Conservation (phyloP, 2,888 invertebrate genomes). For the Ormyrus labotus region DNA sequence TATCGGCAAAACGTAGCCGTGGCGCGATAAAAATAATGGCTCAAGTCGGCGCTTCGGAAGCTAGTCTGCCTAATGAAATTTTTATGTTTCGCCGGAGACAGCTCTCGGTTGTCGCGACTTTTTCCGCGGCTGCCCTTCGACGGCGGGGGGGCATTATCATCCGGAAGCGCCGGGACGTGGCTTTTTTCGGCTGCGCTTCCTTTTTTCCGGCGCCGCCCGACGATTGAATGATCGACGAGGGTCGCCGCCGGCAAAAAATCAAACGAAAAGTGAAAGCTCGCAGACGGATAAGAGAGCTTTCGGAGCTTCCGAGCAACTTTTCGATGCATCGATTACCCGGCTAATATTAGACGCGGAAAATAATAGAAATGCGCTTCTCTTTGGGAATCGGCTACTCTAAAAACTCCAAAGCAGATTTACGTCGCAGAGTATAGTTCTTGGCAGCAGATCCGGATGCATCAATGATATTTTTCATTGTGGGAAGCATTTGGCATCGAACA, state of each 20-base stretch:
- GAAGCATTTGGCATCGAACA: too few relatives aligned
- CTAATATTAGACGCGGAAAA: too few relatives aligned
- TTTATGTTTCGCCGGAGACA: slow-evolving; percentile 63
- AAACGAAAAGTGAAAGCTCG: too few relatives aligned
- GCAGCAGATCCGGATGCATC: too few relatives aligned
- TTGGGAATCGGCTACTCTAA: too few relatives aligned
- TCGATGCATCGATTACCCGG: too few relatives aligned
- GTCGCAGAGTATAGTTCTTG: too few relatives aligned
- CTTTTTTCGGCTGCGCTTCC: slow-evolving; percentile 10
- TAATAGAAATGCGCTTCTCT: too few relatives aligned
- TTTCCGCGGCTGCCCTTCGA: slow-evolving; percentile 33
- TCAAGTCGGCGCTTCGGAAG: slow-evolving; percentile 51
- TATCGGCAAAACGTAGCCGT: slow-evolving; percentile 43
- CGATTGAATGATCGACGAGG: slow-evolving; percentile 48
- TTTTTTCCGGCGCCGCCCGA: slow-evolving; percentile 42
- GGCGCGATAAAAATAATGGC: slow-evolving; percentile 61
- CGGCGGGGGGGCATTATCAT: slow-evolving; percentile 61
- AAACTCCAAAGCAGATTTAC: too few relatives aligned
- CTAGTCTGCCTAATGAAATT: slow-evolving; percentile 68
- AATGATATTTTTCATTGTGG: too few relatives aligned
- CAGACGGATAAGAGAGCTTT: too few relatives aligned
- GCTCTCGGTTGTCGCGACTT: slow-evolving; percentile 52
- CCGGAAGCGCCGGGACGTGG: slow-evolving; percentile 58
- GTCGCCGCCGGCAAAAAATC: not conserved
- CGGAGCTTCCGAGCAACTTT: not conserved